Conservation (phyloP, 1,140 invertebrate species). For the Cotesia glomerata region DNA sequence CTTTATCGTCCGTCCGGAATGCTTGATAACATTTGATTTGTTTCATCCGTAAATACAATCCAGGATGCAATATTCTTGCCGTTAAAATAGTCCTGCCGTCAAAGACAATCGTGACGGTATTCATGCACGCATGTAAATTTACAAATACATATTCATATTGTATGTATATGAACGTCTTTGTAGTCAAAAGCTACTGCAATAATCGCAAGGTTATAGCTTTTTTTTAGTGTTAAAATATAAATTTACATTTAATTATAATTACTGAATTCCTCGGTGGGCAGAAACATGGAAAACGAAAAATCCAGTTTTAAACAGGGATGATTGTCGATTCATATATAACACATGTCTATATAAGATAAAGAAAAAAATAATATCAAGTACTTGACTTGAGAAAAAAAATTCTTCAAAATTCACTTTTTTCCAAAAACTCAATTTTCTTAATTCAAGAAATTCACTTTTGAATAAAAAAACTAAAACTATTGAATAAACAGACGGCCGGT, state of each 20-base stretch:
- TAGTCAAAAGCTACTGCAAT: not conserved
- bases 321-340: not conserved
- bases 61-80: not conserved
- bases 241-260: not conserved
- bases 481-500: too few relatives aligned
- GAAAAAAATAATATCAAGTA: not conserved
- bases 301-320: too few relatives aligned
- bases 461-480: too few relatives aligned
- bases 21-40: constrained; percentile 65
- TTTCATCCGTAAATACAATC: constrained; percentile 61
- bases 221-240: not conserved
- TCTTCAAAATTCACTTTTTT: too few relatives aligned
- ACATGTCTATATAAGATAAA: not conserved
- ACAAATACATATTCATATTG: too few relatives aligned
- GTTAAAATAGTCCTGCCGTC: not conserved
- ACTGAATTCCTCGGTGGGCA: not conserved
- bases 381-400: not conserved
- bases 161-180: too few relatives aligned
- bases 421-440: too few relatives aligned
- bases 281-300: not conserved
- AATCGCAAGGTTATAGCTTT: not conserved
- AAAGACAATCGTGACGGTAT: constrained; percentile 11
- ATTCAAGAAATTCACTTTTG: too few relatives aligned
- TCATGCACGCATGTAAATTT: not conserved
- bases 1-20: constrained; percentile 61